Base-by-base conservation (phyloP, 2,113 vertebrate genomes). In the Parus major region DNA sequence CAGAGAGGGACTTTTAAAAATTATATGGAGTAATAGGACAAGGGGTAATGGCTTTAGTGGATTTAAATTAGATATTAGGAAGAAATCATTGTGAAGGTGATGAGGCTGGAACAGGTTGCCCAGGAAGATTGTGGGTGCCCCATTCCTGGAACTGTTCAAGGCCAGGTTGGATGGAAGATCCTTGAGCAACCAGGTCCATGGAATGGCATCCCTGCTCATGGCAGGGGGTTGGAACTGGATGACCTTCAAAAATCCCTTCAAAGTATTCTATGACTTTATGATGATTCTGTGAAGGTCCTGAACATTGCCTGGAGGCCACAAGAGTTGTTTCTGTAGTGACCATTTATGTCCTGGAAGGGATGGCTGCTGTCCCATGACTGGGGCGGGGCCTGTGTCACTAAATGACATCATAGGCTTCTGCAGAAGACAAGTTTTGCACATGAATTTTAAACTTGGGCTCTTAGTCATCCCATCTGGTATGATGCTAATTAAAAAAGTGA, bases 391-490 rank as follows among this genome's bases (percentile, higher is more conserved):
- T 2, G 0, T 14, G 36, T 36, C 14, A n/a, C 52, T 42, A 68
- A 42, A 44, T 41, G 42, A 31, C 1, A 0, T 61, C 50, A 52
- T 0, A 63, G 82, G 29, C 35, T 88, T 12, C 68, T 31, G 36
- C n/a, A 39, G 56, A 88, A 75, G 36, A 77, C 56, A 75, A 61
- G 50, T 42, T 93, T 90, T 70, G 35, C 77, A 52, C 33, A 29
- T 59, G 60, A 81, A 78, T 92, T 95, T 95, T 90, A 83, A 95
- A 71, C 2, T 19, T 56, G 35, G 7, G 6, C 59, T 93, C 90
- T 93, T 81, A 94, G 86, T 93, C 92, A 96, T 75, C 64, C 92
- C 92, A 96, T 95, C 92, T 97, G 86, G 42, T 90, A 86, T 41
- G 64, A 83, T 50, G 36, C 86, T 86, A 91, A 94, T 88, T 95